Evolutionary conservation across 2,888 invertebrate genomes (phyloP).

Genomic region (Phytoseiulus persimilis): DNA sequence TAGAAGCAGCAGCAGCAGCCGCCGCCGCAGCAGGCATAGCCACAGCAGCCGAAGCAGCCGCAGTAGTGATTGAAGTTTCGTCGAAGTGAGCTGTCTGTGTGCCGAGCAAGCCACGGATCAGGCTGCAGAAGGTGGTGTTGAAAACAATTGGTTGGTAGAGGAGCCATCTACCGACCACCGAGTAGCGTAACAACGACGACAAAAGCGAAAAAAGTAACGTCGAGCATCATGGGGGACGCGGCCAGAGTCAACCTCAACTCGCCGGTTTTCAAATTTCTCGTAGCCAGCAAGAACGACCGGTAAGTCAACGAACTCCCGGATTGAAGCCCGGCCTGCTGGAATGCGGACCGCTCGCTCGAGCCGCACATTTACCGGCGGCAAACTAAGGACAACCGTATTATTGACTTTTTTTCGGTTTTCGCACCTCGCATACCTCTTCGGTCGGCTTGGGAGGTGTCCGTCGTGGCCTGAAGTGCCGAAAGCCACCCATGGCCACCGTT

Average conservation of each 20-base stretch:
- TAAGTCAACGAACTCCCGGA: conserved; percentile 32
- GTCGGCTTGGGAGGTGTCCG: background rate
- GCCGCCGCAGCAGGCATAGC: conserved; percentile 5
- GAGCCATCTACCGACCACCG: background rate
- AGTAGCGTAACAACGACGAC: conserved; percentile 21
- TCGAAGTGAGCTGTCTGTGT: background rate
- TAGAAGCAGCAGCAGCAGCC: conserved; percentile 5
- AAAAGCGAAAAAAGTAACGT: background rate
- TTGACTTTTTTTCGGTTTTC: background rate
- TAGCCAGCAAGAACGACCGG: conserved; percentile 37
- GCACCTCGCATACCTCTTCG: background rate
- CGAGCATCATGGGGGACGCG: conserved; percentile 12
- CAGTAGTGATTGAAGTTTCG: conserved; percentile 5
- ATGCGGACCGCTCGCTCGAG: background rate
- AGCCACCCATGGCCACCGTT: background rate
- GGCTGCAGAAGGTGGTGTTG: background rate
- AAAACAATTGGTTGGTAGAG: conserved; percentile 5
- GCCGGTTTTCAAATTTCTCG: conserved; percentile 31
- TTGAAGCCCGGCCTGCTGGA: background rate
- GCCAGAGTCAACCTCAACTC: conserved; percentile 31
- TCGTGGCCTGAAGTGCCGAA: background rate
- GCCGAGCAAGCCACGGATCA: background rate
- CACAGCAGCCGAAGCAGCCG: background rate
- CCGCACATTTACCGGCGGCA: background rate
- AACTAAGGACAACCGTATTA: background rate